phyloP scores from a whole-genome alignment of 2,113 vertebrate genomes.

The Stercorarius parasiticus region DNA sequence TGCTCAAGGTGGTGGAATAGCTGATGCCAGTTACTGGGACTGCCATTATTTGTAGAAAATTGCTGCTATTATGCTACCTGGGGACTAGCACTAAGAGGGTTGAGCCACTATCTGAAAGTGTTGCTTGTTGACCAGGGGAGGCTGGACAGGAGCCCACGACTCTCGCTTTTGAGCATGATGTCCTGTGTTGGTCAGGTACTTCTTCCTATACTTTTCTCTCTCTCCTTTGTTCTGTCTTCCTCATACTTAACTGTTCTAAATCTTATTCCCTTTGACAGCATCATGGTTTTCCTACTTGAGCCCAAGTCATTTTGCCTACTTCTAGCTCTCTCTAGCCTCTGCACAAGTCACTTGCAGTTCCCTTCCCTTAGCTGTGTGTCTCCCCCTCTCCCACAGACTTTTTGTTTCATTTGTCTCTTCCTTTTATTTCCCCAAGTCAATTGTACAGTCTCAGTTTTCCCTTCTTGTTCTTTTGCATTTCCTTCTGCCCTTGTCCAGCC shows the following conservation, averaged over 20 bases:
- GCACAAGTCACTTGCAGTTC: not conserved
- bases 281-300: not conserved
- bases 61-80: not conserved
- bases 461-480: not conserved
- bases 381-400: not conserved
- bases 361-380: not conserved
- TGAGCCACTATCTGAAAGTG: not conserved
- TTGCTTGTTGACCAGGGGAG: not conserved
- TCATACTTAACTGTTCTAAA: not conserved
- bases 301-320: not conserved
- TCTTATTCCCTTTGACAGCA: not conserved
- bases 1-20: not conserved
- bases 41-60: not conserved
- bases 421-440: not conserved
- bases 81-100: not conserved
- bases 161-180: not conserved
- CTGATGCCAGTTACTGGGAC: not conserved
- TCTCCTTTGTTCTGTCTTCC: not conserved
- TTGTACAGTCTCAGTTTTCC: not conserved
- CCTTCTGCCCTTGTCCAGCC: not conserved
- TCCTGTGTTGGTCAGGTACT: not conserved
- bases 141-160: not conserved
- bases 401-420: not conserved
- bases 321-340: not conserved
- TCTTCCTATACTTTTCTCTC: not conserved